Evolutionary conservation across 2,797 vertebrate genomes (phyloP).

Genomic region (Xerus rutilus): DNA sequence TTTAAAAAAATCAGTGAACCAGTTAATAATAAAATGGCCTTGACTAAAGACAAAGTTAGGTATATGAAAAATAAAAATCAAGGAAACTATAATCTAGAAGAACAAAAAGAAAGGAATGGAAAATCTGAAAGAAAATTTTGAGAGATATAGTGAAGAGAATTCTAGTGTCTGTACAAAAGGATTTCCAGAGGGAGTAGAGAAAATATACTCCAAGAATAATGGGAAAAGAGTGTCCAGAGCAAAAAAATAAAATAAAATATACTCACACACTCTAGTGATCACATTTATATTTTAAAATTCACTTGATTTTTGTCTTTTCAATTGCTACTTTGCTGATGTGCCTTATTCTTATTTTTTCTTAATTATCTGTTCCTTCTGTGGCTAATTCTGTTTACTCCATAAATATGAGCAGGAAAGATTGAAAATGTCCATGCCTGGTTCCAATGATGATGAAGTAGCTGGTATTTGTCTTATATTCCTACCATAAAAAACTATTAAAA

Average conservation of each 20-base stretch:
- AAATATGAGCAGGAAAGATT: conserved; percentile 9
- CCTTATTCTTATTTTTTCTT: conserved; percentile 5
- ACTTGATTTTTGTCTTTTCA: neutral
- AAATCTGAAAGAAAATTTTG: neutral
- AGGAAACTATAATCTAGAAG: neutral
- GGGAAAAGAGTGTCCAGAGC: neutral
- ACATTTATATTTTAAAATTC: neutral
- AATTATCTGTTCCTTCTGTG: conserved; percentile 40
- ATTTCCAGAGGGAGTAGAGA: neutral
- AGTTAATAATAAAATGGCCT: neutral
- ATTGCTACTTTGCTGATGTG: neutral
- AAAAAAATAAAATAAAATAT: neutral
- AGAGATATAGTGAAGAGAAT: neutral
- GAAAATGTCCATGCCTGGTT: neutral
- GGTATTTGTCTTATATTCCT: neutral
- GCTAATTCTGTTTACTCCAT: conserved; percentile 4
- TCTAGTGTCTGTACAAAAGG: neutral
- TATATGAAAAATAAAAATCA: neutral
- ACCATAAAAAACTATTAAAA: conserved; percentile 22
- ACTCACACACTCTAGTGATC: neutral
- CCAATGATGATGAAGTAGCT: neutral
- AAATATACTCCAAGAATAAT: neutral
- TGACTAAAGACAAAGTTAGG: neutral
- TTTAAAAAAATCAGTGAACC: neutral
- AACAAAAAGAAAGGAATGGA: neutral